Base-by-base conservation (phyloP, 1,140 invertebrate genomes). In the Chelonus insularis region DNA sequence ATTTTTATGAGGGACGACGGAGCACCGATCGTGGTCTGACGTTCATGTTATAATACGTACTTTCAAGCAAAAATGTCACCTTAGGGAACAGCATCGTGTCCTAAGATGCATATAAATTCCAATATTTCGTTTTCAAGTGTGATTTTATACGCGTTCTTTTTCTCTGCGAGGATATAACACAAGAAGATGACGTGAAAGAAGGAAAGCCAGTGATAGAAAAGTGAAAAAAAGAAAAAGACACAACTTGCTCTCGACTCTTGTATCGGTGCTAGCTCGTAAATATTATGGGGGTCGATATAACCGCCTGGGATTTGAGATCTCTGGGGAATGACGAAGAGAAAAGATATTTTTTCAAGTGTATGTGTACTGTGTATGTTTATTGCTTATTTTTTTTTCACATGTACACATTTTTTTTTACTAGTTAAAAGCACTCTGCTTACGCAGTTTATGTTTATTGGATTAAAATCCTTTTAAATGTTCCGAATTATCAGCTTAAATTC, bases 241-340 rank as follows among this genome's bases (percentile, higher is more conserved):
- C 25, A 21, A 18, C 29, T 8, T 25, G 11, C 32, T 12, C 11
- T 50, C 45, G 63, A 65, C 54, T 50, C 54, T 58, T 57, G 57
- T 63, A 63, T 68, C 60, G 68, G 66, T 62, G 66, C 66, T 59
- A 60, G 67, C 67, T 74, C 72, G 73, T 77, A 77, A 75, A 77
- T 77, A 77, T 77, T 77, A 77, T 74, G 75, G 72, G 75, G 72
- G 75, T 74, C 72, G 75, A 77, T 77, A 77, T 72, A 74, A 74
- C 72, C 73, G 75, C 73, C 72, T 69, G 75, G 75, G 75, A 77
- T 75, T 77, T 67, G 65, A 65, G 59, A 69, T 66, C 70, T 71
- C 73, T 60, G 51, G 69, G 71, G 75, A 58, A 48, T 9, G 25
- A 12, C 51, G 23, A 59, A 48, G 34, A 18, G 11, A 21, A 29